Evolutionary conservation across 2,888 invertebrate genomes (phyloP), one percentile per base, ranked within the genome.

Genomic region (Drosophila formosana): DNA sequence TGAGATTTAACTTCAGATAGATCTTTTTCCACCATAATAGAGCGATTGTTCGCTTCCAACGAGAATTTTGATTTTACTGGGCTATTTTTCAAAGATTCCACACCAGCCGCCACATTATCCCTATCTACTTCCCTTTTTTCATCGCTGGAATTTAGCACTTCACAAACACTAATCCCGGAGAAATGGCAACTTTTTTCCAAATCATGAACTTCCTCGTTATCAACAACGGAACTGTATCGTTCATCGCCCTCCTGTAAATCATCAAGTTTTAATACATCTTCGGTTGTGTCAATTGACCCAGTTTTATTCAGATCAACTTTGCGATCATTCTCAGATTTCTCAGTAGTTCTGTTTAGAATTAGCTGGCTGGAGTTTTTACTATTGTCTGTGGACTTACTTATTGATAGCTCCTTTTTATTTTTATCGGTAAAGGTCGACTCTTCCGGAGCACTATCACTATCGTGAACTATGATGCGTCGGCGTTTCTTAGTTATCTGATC

Each of bases 271-370:
- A 7, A 41, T 13, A 13, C 57, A 7, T 49, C 51, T 7, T 41
- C 11, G 6, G 39, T 13, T 13, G 39, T 37, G 0, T 57, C 30
- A 61, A 51, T 4, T 45, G 75, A 71, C 3, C 57, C 61, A 3
- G 82, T 78, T 72, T 83, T 79, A 32, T 83, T 79, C 4, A 83
- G 65, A 1, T 63, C 25, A 7, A 2, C 13, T 37, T 37, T n/a
- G 4, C 7, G 7, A 8, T 51, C 37, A 4, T 57, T 39, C 9
- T 23, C 13, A 2, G 11, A 3, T 3, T 28, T n/a, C 6, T 8
- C 11, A 3, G 30, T 32, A n/a, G 43, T 34, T 32, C 0, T 23
- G 3, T 45, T 23, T 3, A 45, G 23, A n/a, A 32, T 45, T 55
- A 4, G 23, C 3, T n/a, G 28, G 2, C 30, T 37, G 11, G 7